Percentiles rank a stretch among this genome's conserved stretches.
phyloP scores from a whole-genome alignment of 2,888 invertebrate genomes.

The Macrophya alboannulata region DNA sequence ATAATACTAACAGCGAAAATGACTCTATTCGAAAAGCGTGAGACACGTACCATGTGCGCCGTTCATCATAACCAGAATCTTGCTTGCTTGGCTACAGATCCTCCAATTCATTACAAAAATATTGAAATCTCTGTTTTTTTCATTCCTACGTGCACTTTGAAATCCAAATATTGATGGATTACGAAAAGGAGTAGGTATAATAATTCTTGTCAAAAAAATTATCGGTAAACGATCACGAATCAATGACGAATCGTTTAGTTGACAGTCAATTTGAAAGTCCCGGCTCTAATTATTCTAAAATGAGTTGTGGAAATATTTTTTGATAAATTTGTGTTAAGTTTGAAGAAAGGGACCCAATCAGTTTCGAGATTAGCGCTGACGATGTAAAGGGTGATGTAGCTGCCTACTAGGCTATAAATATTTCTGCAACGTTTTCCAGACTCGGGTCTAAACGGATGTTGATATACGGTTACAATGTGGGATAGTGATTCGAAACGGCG shows the following conservation, averaged over 20 bases:
- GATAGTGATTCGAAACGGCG: background rate
- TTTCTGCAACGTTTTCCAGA: conserved; percentile 12
- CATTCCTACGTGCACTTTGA: background rate
- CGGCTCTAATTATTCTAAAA: background rate
- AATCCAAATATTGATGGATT: background rate
- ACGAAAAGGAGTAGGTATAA: background rate
- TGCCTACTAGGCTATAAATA: background rate
- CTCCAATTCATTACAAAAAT: background rate
- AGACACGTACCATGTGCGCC: background rate
- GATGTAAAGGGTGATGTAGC: background rate
- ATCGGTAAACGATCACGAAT: no score
- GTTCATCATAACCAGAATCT: background rate
- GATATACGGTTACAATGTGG: conserved; percentile 25
- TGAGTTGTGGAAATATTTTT: background rate
- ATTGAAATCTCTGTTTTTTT: background rate
- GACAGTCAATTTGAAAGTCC: no score
- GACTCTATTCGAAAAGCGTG: background rate
- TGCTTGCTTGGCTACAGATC: background rate
- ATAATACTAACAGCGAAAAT: background rate
- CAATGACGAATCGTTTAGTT: no score
- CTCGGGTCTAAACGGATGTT: background rate
- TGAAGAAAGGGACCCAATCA: background rate
- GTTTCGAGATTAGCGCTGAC: background rate
- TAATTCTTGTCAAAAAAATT: no score
- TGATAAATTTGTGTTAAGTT: background rate